Evolutionary conservation across 2,113 vertebrate species (phyloP).

Genomic region (Meleagris gallopavo): DNA sequence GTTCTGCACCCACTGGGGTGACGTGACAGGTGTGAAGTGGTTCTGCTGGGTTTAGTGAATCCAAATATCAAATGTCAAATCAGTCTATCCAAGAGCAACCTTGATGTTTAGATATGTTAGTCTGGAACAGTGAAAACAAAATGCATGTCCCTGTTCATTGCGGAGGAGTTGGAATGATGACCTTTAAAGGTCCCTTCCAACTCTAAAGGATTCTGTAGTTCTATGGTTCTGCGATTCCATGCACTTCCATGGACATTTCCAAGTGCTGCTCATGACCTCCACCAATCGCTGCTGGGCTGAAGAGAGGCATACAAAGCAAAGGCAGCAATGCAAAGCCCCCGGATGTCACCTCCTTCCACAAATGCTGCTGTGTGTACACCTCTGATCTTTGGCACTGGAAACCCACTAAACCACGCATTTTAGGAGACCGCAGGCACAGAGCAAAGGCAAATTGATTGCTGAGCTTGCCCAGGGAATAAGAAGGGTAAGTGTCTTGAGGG

Average conservation of each 20-base stretch:
- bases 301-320: fast-evolving
- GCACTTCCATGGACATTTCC: background rate
- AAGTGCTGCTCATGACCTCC: background rate
- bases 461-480: background rate
- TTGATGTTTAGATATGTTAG: background rate
- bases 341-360: background rate
- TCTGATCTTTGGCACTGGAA: background rate
- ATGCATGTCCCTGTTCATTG: background rate
- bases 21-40: background rate
- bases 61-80: background rate
- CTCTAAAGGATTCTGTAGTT: background rate
- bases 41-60: background rate
- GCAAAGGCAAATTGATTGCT: background rate
- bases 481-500: background rate
- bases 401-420: background rate
- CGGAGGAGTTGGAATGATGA: no score
- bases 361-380: background rate
- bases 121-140: background rate
- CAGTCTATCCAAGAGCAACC: background rate
- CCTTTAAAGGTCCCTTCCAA: no score
- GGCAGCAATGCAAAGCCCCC: background rate
- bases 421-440: background rate
- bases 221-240: background rate
- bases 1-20: background rate
- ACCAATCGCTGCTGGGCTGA: background rate